These are phyloP conservation scores for Ryuthela nishihirai DNA, from an alignment of 2,888 invertebrate species.

Conservation along the genomic window DNA sequence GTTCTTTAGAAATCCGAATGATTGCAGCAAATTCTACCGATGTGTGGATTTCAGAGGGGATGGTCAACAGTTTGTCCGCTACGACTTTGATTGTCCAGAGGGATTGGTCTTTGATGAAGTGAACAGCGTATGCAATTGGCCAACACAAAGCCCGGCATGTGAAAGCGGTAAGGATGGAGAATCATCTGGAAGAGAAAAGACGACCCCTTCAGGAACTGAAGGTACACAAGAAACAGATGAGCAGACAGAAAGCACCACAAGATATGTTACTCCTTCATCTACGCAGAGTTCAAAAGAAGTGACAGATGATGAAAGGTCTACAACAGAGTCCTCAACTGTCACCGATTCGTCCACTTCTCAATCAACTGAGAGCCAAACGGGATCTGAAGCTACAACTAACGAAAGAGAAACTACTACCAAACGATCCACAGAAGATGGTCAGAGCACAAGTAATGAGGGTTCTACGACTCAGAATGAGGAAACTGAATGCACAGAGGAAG, in stretches of 20 bases:
- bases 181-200: neutral
- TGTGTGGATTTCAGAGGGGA: constrained; percentile 75
- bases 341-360: neutral
- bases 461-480: too few relatives aligned
- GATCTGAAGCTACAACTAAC: too few relatives aligned
- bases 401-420: constrained; percentile 6
- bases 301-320: too few relatives aligned
- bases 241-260: neutral
- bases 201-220: too few relatives aligned
- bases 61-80: constrained; percentile 65
- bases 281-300: too few relatives aligned
- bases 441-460: neutral
- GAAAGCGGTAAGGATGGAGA: neutral
- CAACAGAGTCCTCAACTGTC: too few relatives aligned
- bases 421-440: neutral
- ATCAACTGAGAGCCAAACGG: constrained; percentile 3
- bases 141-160: constrained; percentile 67
- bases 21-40: constrained; percentile 63
- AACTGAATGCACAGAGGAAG: constrained; percentile 22
- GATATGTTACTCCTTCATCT: neutral
- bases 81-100: constrained; percentile 74
- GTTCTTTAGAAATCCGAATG: constrained; percentile 39
- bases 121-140: constrained; percentile 67
- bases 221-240: neutral
- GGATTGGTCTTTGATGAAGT: constrained; percentile 66